Evolutionary conservation across 2,113 vertebrate species (phyloP).

Genomic region (Lanius ludovicianus): DNA sequence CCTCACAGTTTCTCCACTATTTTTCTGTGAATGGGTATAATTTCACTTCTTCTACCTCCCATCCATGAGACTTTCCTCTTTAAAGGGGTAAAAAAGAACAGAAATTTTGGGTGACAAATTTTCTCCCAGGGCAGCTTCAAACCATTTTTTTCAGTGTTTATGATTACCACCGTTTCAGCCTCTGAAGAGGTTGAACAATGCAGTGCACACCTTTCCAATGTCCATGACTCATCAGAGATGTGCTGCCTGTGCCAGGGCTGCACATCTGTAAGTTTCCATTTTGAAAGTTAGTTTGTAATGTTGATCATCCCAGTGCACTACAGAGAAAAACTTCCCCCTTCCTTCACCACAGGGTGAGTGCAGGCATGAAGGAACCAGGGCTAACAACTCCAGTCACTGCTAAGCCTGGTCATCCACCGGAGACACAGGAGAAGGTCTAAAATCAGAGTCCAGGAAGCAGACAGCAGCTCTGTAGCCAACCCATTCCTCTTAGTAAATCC

Average conservation of each 20-base stretch:
- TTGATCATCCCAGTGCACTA: accelerated
- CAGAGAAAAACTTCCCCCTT: neutral
- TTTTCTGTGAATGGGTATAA: neutral
- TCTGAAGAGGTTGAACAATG: neutral
- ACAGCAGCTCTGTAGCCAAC: neutral
- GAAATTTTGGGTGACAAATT: neutral
- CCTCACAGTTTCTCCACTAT: neutral
- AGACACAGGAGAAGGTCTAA: neutral
- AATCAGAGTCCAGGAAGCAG: neutral
- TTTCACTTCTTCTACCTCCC: neutral
- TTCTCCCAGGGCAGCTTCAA: neutral
- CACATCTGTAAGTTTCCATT: neutral
- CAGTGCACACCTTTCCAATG: neutral
- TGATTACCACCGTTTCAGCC: neutral
- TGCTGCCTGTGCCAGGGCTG: neutral
- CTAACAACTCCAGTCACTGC: neutral
- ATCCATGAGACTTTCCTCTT: neutral
- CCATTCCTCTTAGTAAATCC: neutral
- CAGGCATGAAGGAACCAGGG: neutral
- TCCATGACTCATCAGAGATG: neutral
- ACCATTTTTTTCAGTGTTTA: neutral
- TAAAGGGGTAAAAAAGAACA: neutral
- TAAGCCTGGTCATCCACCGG: neutral
- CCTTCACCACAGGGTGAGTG: neutral
- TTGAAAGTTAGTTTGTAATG: neutral